phyloP scores from a whole-genome alignment of 1,140 invertebrate genomes.

The Drosophila rufa region DNA sequence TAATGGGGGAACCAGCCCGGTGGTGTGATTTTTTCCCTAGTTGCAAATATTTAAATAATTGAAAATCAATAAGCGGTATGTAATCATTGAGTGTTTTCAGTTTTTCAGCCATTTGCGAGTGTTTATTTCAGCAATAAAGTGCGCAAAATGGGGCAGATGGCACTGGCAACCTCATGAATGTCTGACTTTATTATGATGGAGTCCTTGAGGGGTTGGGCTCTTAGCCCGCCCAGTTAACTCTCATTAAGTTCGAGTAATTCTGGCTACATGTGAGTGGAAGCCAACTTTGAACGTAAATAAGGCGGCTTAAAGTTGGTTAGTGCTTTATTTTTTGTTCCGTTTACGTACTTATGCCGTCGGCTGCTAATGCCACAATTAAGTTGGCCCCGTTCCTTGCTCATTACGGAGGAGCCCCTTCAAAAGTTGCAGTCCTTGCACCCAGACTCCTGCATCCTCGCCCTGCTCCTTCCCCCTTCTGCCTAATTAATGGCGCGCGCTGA shows the following conservation, averaged over 20 bases:
- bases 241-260: conserved; percentile 23
- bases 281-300: neutral
- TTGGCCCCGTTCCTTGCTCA: conserved; percentile 19
- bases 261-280: too few species aligned
- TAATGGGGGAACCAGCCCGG: too few species aligned
- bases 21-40: neutral
- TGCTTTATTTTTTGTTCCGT: neutral
- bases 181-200: neutral
- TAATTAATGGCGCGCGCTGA: conserved; percentile 42
- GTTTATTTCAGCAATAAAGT: conserved; percentile 1
- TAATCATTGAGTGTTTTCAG: neutral
- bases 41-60: conserved; percentile 33
- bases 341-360: conserved; percentile 8
- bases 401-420: neutral
- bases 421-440: conserved; percentile 12
- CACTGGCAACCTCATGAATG: neutral
- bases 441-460: neutral
- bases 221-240: conserved; percentile 34
- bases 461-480: neutral
- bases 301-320: neutral
- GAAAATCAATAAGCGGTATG: conserved; percentile 32
- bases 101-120: neutral
- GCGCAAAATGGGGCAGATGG: neutral
- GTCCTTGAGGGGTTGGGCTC: neutral
- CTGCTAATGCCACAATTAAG: conserved; percentile 17